Conservation (phyloP, 2,888 invertebrate genomes). For the Thereva nobilitata region DNA sequence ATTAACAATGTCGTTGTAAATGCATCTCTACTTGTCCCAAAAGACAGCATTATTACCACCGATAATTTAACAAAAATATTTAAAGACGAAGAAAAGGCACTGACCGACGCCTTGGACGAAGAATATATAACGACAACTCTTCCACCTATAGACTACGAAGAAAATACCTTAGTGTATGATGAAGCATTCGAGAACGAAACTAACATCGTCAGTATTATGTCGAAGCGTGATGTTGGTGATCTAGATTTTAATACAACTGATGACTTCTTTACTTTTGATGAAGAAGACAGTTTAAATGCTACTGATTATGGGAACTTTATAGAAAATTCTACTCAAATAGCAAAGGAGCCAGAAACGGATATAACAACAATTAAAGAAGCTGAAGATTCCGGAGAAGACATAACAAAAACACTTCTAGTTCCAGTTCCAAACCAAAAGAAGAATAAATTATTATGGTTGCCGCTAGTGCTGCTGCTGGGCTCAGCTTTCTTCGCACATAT, state of each 20-base stretch:
- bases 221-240: too few species aligned
- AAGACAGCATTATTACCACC: constrained; percentile 51
- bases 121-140: background rate
- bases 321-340: background rate
- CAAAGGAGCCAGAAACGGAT: background rate
- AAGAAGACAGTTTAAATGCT: background rate
- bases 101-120: constrained; percentile 25
- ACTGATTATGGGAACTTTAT: background rate
- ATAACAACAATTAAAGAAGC: constrained; percentile 3
- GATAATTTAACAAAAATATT: constrained; percentile 55
- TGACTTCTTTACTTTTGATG: constrained; percentile 2
- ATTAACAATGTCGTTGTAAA: constrained; percentile 56
- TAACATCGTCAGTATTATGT: constrained; percentile 2
- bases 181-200: constrained; percentile 5
- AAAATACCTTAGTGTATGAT: background rate
- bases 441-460: constrained; percentile 69
- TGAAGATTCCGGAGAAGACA: constrained; percentile 30
- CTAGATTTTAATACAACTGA: constrained; percentile 4
- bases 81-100: constrained; percentile 48
- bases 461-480: constrained; percentile 67
- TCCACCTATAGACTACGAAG: background rate
- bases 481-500: constrained; percentile 72
- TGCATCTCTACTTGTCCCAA: constrained; percentile 52
- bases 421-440: constrained; percentile 56
- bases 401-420: constrained; percentile 47